Evolutionary conservation across 2,113 vertebrate genomes (phyloP).

Genomic region (Apus apus): DNA sequence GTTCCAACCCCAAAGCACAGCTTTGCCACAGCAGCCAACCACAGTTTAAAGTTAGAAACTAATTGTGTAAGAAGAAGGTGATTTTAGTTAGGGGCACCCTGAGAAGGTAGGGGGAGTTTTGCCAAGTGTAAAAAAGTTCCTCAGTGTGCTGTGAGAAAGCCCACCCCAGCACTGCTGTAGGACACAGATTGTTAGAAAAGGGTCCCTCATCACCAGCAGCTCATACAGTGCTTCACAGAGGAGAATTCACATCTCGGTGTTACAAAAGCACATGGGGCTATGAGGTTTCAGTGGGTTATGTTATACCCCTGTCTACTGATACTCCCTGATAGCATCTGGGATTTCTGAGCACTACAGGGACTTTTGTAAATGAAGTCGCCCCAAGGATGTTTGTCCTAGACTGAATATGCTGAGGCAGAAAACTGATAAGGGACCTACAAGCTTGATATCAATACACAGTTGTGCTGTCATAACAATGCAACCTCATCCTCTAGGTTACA

Average conservation of each 20-base stretch:
- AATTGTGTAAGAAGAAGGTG: not conserved
- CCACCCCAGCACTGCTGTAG: not conserved
- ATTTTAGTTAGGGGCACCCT: not conserved
- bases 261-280: not conserved
- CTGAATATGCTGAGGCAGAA: not conserved
- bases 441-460: constrained; percentile 39
- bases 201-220: not conserved
- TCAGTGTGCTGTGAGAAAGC: not conserved
- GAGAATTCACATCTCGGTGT: not conserved
- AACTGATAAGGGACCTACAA: constrained; percentile 50
- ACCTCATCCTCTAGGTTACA: not conserved
- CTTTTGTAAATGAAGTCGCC: not conserved
- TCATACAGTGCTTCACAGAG: not conserved
- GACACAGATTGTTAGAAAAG: not conserved
- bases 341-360: constrained; percentile 22
- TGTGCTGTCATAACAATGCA: constrained; percentile 14
- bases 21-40: accelerated
- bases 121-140: not conserved
- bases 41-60: not conserved
- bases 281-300: constrained; percentile 49
- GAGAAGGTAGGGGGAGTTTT: not conserved
- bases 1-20: not conserved
- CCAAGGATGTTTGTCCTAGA: constrained; percentile 1
- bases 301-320: constrained; percentile 46
- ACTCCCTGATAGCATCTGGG: constrained; percentile 63